These are phyloP conservation scores for Resseliella maxima DNA, from an alignment of 2,888 invertebrate genomes.

Conservation along the genomic window DNA sequence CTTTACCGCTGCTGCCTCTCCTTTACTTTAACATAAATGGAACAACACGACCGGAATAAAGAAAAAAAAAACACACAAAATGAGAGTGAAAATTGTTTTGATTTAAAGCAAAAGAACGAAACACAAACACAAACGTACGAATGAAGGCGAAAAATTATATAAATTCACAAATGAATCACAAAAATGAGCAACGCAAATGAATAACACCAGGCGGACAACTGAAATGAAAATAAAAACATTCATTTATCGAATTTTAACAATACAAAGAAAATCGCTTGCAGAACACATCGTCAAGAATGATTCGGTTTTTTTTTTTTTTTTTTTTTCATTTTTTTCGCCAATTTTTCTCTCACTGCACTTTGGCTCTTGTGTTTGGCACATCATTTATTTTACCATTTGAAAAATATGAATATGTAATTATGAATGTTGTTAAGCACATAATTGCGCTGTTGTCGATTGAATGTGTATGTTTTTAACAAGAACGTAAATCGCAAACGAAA, in stretches of 20 bases:
- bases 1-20: neutral
- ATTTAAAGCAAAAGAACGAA: constrained; percentile 4
- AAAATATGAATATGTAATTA: constrained; percentile 56
- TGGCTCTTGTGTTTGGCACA: neutral
- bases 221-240: neutral
- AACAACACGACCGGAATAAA: neutral
- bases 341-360: neutral
- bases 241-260: neutral
- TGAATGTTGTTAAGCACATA: constrained; percentile 57
- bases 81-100: constrained; percentile 49
- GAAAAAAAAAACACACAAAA: too few species aligned
- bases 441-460: constrained; percentile 56
- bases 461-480: neutral
- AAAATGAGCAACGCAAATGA: neutral
- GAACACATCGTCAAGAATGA: neutral
- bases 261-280: constrained; percentile 19
- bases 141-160: neutral
- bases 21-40: neutral
- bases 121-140: neutral
- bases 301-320: too few species aligned
- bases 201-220: neutral
- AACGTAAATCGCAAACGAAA: neutral
- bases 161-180: neutral
- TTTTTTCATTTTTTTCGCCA: constrained; percentile 40
- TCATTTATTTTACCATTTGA: neutral